These are phyloP conservation scores for Umimayanthus kanabou DNA, from an alignment of 92 coral and sea anemone species.

Conservation along the genomic window DNA sequence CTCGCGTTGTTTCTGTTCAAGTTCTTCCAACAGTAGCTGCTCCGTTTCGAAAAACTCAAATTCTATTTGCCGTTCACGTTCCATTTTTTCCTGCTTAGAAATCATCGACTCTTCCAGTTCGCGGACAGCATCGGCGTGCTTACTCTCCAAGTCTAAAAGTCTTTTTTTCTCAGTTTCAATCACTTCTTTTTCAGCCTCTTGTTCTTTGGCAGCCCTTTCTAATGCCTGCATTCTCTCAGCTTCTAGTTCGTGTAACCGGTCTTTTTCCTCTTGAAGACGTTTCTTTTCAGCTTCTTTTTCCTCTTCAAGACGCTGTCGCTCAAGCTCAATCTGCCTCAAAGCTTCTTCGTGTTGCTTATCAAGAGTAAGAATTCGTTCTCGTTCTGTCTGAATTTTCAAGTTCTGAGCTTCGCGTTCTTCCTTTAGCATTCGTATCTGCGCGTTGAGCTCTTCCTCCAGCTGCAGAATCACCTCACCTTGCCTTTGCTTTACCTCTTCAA, in stretches of 20 bases:
- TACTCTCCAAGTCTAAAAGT: conserved; percentile 81
- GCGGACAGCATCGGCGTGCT: conserved; percentile 81
- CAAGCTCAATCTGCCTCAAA: conserved; percentile 78
- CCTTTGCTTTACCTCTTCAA: conserved; percentile 85
- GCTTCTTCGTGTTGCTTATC: conserved; percentile 88
- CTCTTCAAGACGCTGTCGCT: conserved; percentile 80
- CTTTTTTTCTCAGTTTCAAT: conserved; percentile 89
- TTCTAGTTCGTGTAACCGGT: conserved; percentile 73
- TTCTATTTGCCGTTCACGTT: conserved; percentile 95
- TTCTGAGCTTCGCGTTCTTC: conserved; percentile 89
- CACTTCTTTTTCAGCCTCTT: conserved; percentile 81
- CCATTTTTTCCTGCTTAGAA: conserved; percentile 96
- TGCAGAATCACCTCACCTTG: conserved; percentile 89
- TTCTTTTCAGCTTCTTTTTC: conserved; percentile 84
- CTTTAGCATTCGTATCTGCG: conserved; percentile 89
- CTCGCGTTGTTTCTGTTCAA: conserved; percentile 94
- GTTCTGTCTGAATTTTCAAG: conserved; percentile 80
- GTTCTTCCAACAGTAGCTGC: conserved; percentile 90
- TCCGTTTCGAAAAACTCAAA: conserved; percentile 99
- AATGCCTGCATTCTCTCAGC: conserved; percentile 80
- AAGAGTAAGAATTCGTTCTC: conserved; percentile 77
- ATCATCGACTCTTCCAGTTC: conserved; percentile 95
- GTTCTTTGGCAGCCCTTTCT: conserved; percentile 90
- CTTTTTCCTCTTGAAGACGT: conserved; percentile 82
- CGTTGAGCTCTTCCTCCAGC: conserved; percentile 90